Conservation (phyloP, 2,888 invertebrate species). For the Tromatobia lineatoria region DNA sequence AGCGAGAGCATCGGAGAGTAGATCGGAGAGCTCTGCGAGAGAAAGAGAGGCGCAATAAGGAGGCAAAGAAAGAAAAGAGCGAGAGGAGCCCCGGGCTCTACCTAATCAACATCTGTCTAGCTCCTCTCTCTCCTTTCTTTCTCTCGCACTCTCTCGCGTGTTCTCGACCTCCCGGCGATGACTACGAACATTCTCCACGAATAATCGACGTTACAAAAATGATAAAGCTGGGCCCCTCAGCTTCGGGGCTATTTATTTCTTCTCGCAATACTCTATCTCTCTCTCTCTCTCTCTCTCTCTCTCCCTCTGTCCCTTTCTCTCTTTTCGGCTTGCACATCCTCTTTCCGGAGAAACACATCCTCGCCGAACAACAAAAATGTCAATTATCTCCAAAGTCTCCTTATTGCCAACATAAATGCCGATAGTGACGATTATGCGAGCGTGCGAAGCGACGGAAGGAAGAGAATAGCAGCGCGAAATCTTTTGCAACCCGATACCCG, state of each 20-base stretch:
- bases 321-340: neutral
- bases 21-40: constrained; percentile 61
- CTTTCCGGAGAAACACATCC: constrained; percentile 3
- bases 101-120: constrained; percentile 83
- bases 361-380: constrained; percentile 15
- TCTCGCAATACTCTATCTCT: constrained; percentile 10
- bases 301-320: no score
- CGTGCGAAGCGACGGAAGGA: neutral
- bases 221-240: constrained; percentile 44
- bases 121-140: constrained; percentile 73
- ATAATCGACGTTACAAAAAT: constrained; percentile 69
- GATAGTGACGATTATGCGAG: constrained; percentile 72
- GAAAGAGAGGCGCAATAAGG: constrained; percentile 43
- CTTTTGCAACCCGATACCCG: constrained; percentile 80
- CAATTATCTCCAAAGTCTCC: constrained; percentile 7
- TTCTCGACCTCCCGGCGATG: constrained; percentile 65
- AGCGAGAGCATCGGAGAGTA: constrained; percentile 43
- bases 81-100: constrained; percentile 75
- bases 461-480: constrained; percentile 51
- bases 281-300: no score
- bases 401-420: constrained; percentile 28
- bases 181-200: constrained; percentile 68
- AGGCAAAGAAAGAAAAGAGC: constrained; percentile 66
- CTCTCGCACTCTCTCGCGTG: constrained; percentile 65
- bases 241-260: constrained; percentile 29